Conservation (phyloP, 2,797 vertebrate species). For the Danio kyathit region DNA sequence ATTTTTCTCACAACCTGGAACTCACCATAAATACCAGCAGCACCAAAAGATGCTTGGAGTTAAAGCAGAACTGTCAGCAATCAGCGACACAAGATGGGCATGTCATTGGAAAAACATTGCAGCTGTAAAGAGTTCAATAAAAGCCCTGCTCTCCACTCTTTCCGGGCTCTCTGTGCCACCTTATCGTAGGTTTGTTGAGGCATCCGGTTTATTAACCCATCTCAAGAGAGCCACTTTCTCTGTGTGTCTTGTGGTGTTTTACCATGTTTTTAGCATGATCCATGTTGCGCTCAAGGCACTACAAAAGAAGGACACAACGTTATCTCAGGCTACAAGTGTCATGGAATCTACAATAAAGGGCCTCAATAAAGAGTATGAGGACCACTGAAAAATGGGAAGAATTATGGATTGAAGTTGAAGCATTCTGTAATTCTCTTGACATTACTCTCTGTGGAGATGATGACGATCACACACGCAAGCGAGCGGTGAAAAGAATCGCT, state of each 20-base stretch:
- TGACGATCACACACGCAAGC: background rate
- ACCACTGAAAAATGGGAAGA: background rate
- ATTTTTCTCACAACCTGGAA: slow-evolving; percentile 21
- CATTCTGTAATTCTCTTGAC: slow-evolving; percentile 3
- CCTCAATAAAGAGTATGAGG: background rate
- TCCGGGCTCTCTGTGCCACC: background rate
- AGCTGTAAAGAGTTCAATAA: background rate
- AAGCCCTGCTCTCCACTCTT: background rate
- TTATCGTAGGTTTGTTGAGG: background rate
- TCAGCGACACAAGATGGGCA: background rate
- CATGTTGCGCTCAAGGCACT: background rate
- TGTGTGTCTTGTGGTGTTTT: slow-evolving; percentile 59
- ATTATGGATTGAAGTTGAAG: background rate
- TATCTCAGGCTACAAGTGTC: background rate
- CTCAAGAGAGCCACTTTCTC: slow-evolving; percentile 15
- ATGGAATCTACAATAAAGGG: background rate
- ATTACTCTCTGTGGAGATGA: slow-evolving; percentile 1
- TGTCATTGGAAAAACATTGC: background rate
- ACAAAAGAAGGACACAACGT: slow-evolving; percentile 11
- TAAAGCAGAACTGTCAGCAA: slow-evolving; percentile 17
- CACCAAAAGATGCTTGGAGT: slow-evolving; percentile 25
- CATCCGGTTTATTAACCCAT: background rate
- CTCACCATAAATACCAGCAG: slow-evolving; percentile 21
- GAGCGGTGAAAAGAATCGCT: background rate
- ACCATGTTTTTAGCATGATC: background rate